These are phyloP conservation scores for Australoheros scitulus DNA, from an alignment of 2,113 vertebrate species.

Conservation along the genomic window DNA sequence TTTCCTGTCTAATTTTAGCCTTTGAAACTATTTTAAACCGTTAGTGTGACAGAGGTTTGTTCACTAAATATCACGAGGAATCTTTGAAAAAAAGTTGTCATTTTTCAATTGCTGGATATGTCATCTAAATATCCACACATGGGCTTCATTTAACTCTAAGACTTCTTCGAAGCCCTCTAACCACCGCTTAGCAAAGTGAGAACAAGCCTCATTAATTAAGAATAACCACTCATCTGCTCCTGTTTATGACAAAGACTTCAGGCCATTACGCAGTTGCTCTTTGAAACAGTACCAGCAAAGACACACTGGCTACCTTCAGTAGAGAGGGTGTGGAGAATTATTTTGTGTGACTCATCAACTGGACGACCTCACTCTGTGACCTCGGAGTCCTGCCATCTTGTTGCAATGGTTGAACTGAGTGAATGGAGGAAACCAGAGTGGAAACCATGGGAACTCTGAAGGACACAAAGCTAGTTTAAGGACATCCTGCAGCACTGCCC, in stretches of 20 bases:
- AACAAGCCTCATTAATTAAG: background rate
- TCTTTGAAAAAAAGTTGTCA: too few species aligned
- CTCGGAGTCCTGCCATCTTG: slow-evolving; percentile 45
- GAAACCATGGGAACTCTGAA: slow-evolving; percentile 62
- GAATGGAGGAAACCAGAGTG: slow-evolving; percentile 63
- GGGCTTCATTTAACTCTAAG: background rate
- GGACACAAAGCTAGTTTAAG: slow-evolving; percentile 60
- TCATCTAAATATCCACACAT: background rate
- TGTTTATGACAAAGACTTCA: background rate
- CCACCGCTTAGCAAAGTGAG: background rate
- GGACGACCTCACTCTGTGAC: slow-evolving; percentile 47
- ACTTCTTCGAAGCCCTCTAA: background rate
- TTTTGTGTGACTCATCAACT: slow-evolving; percentile 60
- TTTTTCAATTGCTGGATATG: rapidly evolving
- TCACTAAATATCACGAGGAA: background rate
- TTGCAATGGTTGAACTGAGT: slow-evolving; percentile 35
- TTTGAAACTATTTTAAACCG: slow-evolving; percentile 9
- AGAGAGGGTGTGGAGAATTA: slow-evolving; percentile 1
- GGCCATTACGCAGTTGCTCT: background rate
- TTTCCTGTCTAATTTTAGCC: background rate
- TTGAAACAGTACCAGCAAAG: background rate
- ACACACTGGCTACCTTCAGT: background rate
- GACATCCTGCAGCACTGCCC: slow-evolving; percentile 72
- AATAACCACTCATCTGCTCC: background rate
- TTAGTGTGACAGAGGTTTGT: background rate